Conservation (phyloP, 2,888 invertebrate species). For the Chrysomela aeneicollis region DNA sequence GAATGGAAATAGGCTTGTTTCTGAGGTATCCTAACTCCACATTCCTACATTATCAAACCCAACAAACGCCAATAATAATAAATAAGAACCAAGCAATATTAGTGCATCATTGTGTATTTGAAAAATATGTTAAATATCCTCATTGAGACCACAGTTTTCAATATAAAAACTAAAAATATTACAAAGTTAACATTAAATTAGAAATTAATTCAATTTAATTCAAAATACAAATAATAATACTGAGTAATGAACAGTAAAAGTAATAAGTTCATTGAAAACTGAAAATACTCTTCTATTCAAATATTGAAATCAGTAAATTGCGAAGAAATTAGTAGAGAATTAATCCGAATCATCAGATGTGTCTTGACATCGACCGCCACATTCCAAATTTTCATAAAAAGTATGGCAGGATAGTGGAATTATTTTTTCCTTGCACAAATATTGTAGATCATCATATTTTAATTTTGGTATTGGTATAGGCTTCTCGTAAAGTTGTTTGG, state of each 20-base stretch:
- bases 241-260: not conserved
- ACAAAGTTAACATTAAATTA: not conserved
- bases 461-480: slow-evolving; percentile 13
- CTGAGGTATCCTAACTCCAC: not conserved
- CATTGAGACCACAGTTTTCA: not conserved
- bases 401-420: slow-evolving; percentile 16
- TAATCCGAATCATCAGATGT: slow-evolving; percentile 18
- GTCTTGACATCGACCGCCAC: slow-evolving; percentile 10
- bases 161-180: not conserved
- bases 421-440: slow-evolving; percentile 6
- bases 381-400: slow-evolving; percentile 14
- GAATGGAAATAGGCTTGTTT: slow-evolving; percentile 5
- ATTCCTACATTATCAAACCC: slow-evolving; percentile 7
- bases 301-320: not conserved
- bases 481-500: slow-evolving; percentile 13
- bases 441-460: not conserved
- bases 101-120: not conserved
- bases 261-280: not conserved
- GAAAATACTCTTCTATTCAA: no score
- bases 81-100: not conserved
- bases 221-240: no score
- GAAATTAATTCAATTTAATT: no score
- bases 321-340: not conserved
- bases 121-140: not conserved
- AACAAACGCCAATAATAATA: not conserved